A percentile compares a stretch with the other conserved stretches of the same genome.
These are phyloP conservation scores for Melanophora roralis DNA, from an alignment of 2,888 invertebrate genomes.

Conservation along the genomic window DNA sequence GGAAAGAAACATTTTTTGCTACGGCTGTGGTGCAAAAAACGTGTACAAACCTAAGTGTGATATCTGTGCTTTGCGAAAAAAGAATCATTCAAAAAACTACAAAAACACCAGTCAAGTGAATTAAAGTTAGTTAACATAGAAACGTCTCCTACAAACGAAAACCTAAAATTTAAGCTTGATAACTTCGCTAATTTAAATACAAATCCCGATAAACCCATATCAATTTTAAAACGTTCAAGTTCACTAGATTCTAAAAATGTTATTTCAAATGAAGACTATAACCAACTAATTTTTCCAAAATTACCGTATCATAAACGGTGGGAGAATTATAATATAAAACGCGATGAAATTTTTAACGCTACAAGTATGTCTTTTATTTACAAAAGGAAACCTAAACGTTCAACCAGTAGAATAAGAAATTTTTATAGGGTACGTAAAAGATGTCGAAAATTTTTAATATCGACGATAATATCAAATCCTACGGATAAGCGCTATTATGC, in stretches of 20 bases:
- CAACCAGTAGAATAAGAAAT: not conserved
- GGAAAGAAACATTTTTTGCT: conserved; percentile 35
- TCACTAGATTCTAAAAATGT: no score
- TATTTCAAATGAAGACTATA: not conserved
- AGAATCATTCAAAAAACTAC: not conserved
- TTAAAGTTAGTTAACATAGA: no score
- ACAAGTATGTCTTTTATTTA: not conserved
- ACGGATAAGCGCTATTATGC: not conserved
- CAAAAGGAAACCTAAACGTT: not conserved
- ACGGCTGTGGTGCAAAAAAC: conserved; percentile 34
- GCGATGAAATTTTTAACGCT: not conserved
- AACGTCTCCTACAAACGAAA: no score
- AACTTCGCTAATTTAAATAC: not conserved
- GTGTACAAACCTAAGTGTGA: conserved; percentile 3
- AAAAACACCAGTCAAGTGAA: no score
- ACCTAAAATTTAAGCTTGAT: no score
- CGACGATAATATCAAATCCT: not conserved
- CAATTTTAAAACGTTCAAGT: not conserved
- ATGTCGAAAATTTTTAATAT: not conserved
- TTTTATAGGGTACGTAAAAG: not conserved
- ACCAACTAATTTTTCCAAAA: not conserved
- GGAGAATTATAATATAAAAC: not conserved
- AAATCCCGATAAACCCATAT: not conserved
- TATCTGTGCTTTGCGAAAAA: not conserved
- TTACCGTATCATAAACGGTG: not conserved